Evolutionary conservation across 2,797 vertebrate genomes (phyloP), one percentile per base, ranked within the genome.

Genomic region (Adelosebastes latens): DNA sequence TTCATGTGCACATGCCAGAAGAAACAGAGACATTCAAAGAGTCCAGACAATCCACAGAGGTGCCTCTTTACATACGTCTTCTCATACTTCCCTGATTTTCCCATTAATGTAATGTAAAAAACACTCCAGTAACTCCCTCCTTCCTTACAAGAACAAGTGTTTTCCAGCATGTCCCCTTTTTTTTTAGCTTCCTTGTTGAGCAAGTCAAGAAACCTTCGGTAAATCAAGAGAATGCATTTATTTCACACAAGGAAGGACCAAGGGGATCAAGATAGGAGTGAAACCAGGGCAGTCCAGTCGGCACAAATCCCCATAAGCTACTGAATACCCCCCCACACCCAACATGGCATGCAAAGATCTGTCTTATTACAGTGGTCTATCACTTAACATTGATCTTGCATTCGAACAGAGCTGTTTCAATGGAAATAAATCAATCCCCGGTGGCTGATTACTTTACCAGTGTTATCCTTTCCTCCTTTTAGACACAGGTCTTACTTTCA

Each of bases 361-460:
- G 18, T 75, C 63, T 75, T 2, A 53, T 71, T 82, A 58, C 9
- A 52, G 16, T 1, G 4, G 31, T 67, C 5, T 49, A 27, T 68
- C 24, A 49, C 63, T 71, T 60, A 77, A 24, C 52, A 73, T 62
- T 59, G 34, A 77, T 64, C 32, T 27, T 32, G 74, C 46, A 66
- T 62, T 61, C 61, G 68, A 18, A 77, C 46, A 62, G 11, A 4
- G 3, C 18, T 24, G 8, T 73, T 84, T 71, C 31, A 81, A 8
- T 20, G 36, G 60, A 79, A 79, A 80, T 32, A 31, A 61, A 73
- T 72, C 72, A 75, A 75, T 56, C 25, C 65, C 24, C 5, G 4
- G 11, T 49, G 34, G 71, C 64, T 87, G 82, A 92, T 91, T 80
- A 79, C 72, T 88, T 86, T 85, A 83, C 70, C 89, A 87, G 81